These are phyloP conservation scores for Peromyscus nudipes DNA, from an alignment of 2,797 vertebrate genomes.

Conservation along the genomic window DNA sequence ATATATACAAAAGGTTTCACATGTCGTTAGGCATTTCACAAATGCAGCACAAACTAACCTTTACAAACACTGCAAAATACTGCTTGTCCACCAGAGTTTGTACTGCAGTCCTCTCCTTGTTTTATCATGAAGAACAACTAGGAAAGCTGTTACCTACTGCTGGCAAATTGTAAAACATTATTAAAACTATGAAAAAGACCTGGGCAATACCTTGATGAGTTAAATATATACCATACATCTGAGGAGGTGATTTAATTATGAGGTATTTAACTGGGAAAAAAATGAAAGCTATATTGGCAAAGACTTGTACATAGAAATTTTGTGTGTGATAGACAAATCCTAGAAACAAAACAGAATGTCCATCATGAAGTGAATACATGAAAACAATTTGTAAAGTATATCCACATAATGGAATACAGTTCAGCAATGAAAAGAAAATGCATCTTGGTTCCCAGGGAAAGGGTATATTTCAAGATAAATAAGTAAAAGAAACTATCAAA, in stretches of 20 bases:
- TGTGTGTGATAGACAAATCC: not conserved
- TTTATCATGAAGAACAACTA: not conserved
- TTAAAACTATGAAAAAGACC: not conserved
- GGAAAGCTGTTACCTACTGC: not conserved
- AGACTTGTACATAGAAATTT: not conserved
- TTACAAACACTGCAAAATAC: not conserved
- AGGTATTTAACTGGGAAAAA: not conserved
- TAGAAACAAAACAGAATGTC: not conserved
- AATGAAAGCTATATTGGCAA: not conserved
- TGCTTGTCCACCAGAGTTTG: not conserved
- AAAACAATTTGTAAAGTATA: not conserved
- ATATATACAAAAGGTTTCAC: not conserved
- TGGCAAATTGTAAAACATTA: not conserved
- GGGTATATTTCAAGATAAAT: not conserved
- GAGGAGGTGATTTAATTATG: not conserved
- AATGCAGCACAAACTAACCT: not conserved
- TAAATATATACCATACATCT: not conserved
- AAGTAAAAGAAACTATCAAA: not conserved
- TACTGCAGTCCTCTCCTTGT: not conserved
- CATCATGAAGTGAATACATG: not conserved
- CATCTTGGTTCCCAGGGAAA: not conserved
- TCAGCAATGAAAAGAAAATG: not conserved
- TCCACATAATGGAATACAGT: not conserved
- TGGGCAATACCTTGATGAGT: not conserved
- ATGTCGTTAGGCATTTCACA: not conserved